Percentiles rank a stretch among this genome's conserved stretches.
Conservation (phyloP, 1,140 invertebrate species). For the Andricus grossulariae region DNA sequence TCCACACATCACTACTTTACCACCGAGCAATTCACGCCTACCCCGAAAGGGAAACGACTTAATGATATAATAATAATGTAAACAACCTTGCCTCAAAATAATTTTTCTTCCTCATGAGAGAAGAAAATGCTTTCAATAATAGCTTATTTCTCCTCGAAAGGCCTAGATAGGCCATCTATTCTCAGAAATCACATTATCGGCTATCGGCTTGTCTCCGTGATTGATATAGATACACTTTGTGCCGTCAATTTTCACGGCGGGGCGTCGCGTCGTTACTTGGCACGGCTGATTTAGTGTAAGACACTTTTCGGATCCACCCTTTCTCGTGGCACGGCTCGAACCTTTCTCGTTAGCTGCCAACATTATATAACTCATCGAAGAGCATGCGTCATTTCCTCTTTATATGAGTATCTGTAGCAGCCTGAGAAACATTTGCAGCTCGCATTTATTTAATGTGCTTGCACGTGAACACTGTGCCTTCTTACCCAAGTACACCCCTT, state of each 20-base stretch:
- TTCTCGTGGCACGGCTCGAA: conserved; percentile 55
- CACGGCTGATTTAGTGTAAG: conserved; percentile 59
- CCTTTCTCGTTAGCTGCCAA: conserved; percentile 74
- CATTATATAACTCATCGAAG: conserved; percentile 73
- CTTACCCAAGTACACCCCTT: conserved; percentile 40
- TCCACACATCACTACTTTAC: too few species aligned
- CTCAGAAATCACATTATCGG: too few species aligned
- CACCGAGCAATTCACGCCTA: too few species aligned
- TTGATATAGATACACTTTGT: too few species aligned
- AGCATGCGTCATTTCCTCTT: conserved; percentile 72
- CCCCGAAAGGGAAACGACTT: too few species aligned
- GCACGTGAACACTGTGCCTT: conserved; percentile 42
- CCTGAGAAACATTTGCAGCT: conserved; percentile 71
- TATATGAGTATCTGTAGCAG: conserved; percentile 73
- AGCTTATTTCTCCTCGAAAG: too few species aligned
- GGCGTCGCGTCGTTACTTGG: conserved; percentile 46
- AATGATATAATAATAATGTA: too few species aligned
- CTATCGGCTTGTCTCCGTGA: too few species aligned
- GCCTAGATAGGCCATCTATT: too few species aligned
- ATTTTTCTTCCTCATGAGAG: too few species aligned
- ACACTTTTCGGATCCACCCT: conserved; percentile 68
- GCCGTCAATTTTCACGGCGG: conserved; percentile 35
- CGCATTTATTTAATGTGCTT: conserved; percentile 49
- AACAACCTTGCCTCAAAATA: too few species aligned
- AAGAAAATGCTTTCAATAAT: too few species aligned